Percentiles rank a stretch among this genome's conserved stretches.
These are phyloP conservation scores for Paragorgia papillata DNA, from an alignment of 92 coral and sea anemone genomes.

Conservation along the genomic window DNA sequence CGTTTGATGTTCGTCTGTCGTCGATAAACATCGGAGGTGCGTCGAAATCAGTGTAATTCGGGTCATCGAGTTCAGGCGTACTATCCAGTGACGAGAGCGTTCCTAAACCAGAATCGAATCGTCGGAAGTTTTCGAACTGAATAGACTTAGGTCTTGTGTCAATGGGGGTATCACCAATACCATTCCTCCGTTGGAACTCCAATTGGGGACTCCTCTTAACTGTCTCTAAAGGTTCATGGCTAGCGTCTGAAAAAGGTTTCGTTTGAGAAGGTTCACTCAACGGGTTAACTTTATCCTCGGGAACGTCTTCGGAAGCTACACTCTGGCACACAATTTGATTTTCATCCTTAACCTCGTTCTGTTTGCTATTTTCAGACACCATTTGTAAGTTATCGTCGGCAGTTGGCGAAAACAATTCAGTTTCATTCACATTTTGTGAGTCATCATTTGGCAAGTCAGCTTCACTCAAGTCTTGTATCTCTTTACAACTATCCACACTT, in stretches of 20 bases:
- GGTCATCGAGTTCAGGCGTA: conserved; percentile 12
- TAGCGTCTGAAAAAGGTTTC: background rate
- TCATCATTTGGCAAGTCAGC: background rate
- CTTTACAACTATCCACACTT: background rate
- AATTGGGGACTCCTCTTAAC: too few relatives aligned
- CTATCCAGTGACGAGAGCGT: conserved; percentile 21
- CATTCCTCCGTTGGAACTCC: background rate
- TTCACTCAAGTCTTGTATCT: background rate
- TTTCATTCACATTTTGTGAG: background rate
- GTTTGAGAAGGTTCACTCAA: background rate
- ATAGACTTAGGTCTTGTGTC: background rate
- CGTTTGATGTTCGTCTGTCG: conserved; percentile 12
- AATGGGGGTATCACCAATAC: background rate
- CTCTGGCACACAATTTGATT: too few relatives aligned
- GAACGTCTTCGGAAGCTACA: too few relatives aligned
- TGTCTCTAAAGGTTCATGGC: background rate
- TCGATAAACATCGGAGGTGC: background rate
- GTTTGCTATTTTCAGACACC: too few relatives aligned
- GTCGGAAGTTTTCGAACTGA: background rate
- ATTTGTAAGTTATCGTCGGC: too few relatives aligned
- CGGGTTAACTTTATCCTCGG: too few relatives aligned
- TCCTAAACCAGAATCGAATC: conserved; percentile 27
- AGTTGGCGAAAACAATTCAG: background rate
- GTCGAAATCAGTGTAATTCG: conserved; percentile 16
- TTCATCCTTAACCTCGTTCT: too few relatives aligned